These are phyloP conservation scores for Hoplodrina ambigua DNA, from an alignment of 2,888 invertebrate genomes.

Conservation along the genomic window DNA sequence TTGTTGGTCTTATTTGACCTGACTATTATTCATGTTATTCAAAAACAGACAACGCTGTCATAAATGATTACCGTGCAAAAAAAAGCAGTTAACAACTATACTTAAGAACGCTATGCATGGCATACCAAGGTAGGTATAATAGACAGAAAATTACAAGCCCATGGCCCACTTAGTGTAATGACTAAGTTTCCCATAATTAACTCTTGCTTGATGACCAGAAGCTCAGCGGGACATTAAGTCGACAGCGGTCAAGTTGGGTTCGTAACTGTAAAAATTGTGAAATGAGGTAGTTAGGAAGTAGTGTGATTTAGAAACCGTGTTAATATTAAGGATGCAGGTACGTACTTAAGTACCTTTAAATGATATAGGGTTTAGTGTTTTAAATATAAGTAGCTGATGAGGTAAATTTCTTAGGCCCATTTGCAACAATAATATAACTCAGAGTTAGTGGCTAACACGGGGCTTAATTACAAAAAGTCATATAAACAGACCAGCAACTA, in stretches of 20 bases:
- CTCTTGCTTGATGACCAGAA: constrained; percentile 48
- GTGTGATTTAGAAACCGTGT: too few species aligned
- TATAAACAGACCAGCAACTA: too few species aligned
- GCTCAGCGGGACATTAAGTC: constrained; percentile 49
- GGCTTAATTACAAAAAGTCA: too few species aligned
- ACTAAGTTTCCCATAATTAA: constrained; percentile 53
- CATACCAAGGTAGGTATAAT: constrained; percentile 40
- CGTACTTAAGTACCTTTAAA: too few species aligned
- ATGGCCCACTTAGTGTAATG: constrained; percentile 38
- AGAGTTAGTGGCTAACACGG: too few species aligned
- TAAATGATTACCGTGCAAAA: constrained; percentile 5
- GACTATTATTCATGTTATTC: too few species aligned
- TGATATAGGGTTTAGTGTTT: too few species aligned
- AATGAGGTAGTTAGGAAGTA: background rate
- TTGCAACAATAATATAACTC: too few species aligned
- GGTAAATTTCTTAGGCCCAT: too few species aligned
- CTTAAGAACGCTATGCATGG: constrained; percentile 8
- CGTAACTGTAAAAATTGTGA: constrained; percentile 20
- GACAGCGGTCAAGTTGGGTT: constrained; percentile 30
- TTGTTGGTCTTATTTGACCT: too few species aligned
- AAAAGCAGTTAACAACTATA: constrained; percentile 18
- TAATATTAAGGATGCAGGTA: too few species aligned
- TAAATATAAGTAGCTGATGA: too few species aligned
- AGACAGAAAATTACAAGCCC: constrained; percentile 34
- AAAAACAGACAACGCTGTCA: background rate